Evolutionary conservation across 2,113 vertebrate species (phyloP).

Genomic region (Brachionichthys hirsutus): DNA sequence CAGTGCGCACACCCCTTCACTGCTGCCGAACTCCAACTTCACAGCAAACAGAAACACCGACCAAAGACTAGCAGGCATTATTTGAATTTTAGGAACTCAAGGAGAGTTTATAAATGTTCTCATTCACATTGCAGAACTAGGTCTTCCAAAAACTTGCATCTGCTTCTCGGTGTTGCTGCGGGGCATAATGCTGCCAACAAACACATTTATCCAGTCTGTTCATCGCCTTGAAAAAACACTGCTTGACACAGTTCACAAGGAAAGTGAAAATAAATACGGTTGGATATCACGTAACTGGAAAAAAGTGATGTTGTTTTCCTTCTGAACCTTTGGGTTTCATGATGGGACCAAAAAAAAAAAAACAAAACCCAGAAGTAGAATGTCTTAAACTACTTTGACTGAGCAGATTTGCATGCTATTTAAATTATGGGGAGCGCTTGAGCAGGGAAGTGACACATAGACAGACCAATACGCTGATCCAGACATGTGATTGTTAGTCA

Average conservation of each 20-base stretch:
- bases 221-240: constrained; percentile 24
- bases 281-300: constrained; percentile 26
- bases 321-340: no score
- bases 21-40: constrained; percentile 13
- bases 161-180: constrained; percentile 4
- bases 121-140: neutral
- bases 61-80: neutral
- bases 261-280: constrained; percentile 42
- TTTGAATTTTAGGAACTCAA: constrained; percentile 12
- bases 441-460: neutral
- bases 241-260: constrained; percentile 23
- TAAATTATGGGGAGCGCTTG: constrained; percentile 12
- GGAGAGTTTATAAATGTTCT: neutral
- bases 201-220: constrained; percentile 49
- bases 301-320: neutral
- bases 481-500: constrained; percentile 20
- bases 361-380: no score
- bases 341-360: no score
- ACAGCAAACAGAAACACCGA: no score
- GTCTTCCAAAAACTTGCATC: constrained; percentile 5
- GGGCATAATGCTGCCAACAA: constrained; percentile 42
- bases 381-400: neutral
- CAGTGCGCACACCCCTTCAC: constrained; percentile 16
- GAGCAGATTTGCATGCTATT: constrained; percentile 39
- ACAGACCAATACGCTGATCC: neutral